These are phyloP conservation scores for Leptura quadrifasciata DNA, from an alignment of 2,888 invertebrate genomes.

Conservation along the genomic window DNA sequence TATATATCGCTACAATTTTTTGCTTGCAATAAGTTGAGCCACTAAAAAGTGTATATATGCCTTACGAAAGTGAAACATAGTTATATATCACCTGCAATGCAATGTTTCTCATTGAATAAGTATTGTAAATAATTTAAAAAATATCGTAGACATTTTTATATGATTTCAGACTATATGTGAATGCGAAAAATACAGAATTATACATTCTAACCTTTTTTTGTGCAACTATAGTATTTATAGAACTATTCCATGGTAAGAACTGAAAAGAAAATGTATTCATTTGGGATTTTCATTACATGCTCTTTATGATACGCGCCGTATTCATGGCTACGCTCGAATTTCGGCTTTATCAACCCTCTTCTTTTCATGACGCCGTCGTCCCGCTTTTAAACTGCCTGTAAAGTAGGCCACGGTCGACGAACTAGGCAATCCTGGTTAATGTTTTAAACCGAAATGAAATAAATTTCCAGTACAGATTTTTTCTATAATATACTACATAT, in stretches of 20 bases:
- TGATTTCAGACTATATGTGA: too few relatives aligned
- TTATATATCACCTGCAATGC: too few relatives aligned
- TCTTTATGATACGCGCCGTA: conserved; percentile 5
- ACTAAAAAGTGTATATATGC: too few relatives aligned
- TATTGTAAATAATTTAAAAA: too few relatives aligned
- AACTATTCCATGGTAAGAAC: too few relatives aligned
- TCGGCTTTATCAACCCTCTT: conserved; percentile 26
- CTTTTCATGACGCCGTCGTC: conserved; percentile 21
- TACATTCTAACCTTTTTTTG: not conserved
- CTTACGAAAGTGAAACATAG: too few relatives aligned
- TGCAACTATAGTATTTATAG: not conserved
- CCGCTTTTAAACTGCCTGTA: conserved; percentile 26
- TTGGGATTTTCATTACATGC: conserved; percentile 29
- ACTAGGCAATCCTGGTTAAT: conserved; percentile 11
- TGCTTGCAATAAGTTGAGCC: too few relatives aligned
- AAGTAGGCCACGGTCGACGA: conserved; percentile 33
- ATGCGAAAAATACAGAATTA: not conserved
- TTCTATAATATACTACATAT: too few relatives aligned
- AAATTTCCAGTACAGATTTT: not conserved
- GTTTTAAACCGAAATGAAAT: not conserved
- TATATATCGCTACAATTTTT: too few relatives aligned
- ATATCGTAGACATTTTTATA: too few relatives aligned
- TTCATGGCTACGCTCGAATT: conserved; percentile 23
- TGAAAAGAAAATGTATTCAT: conserved; percentile 25
- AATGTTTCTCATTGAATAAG: too few relatives aligned